These are phyloP conservation scores for Cheilosia vernalis DNA, from an alignment of 2,888 invertebrate species.

Conservation along the genomic window DNA sequence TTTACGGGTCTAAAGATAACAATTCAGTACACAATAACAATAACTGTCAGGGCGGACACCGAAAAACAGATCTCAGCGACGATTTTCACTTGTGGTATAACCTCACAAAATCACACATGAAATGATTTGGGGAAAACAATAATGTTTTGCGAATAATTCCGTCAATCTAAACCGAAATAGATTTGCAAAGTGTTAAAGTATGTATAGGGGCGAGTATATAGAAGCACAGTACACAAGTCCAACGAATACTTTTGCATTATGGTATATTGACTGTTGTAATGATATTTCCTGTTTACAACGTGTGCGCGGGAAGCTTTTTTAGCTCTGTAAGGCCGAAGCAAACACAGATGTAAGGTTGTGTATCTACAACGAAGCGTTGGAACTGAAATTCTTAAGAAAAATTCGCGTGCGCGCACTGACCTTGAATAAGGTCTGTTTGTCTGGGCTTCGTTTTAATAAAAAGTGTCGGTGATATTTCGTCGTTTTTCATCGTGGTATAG, in stretches of 20 bases:
- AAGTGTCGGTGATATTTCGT: background rate
- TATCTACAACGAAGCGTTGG: constrained; percentile 7
- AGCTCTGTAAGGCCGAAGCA: background rate
- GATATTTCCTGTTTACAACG: constrained; percentile 66
- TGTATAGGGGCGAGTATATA: constrained; percentile 9
- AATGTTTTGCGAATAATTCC: constrained; percentile 32
- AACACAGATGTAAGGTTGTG: constrained; percentile 48
- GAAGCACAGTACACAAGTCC: constrained; percentile 2
- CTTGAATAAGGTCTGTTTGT: constrained; percentile 70
- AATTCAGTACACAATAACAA: background rate
- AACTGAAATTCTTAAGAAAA: constrained; percentile 44
- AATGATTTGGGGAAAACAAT: constrained; percentile 8
- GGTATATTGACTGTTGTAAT: constrained; percentile 51
- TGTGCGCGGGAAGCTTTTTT: constrained; percentile 67
- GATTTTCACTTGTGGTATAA: constrained; percentile 5
- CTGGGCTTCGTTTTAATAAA: constrained; percentile 49
- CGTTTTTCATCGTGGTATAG: constrained; percentile 5
- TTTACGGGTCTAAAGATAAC: background rate
- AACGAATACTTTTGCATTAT: constrained; percentile 54
- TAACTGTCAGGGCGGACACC: background rate
- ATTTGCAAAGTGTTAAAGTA: constrained; percentile 43
- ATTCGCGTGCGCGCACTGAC: constrained; percentile 62
- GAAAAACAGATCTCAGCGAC: background rate
- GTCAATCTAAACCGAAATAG: constrained; percentile 56
- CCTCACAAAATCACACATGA: constrained; percentile 2